Base-by-base conservation (phyloP, 2,888 invertebrate genomes). In the Apocheima hispidaria region DNA sequence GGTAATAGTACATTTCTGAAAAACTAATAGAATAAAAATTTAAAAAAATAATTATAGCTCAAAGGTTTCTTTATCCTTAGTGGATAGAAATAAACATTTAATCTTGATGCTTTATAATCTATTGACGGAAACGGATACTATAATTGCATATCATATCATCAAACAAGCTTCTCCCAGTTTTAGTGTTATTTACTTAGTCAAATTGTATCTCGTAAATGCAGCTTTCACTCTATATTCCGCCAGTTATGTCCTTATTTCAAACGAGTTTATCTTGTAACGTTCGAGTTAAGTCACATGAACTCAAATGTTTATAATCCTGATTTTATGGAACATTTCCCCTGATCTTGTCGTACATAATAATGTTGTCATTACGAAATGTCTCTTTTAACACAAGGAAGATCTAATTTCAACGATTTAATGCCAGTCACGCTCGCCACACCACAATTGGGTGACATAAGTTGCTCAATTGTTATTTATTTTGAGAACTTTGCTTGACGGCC, bases 391-490 rank as follows among this genome's bases (percentile, higher is more conserved):
- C 26, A 20, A 30, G 55, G 28, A 74, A 73, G 75, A 75, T 79
- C 65, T 65, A 63, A 78, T 81, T 80, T 77, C 71, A 64, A 73
- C 77, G 78, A 63, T 78, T 79, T 75, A 79, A 77, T 75, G 75
- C 72, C 63, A 43, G 46, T 52, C 69, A 69, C 60, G 69, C 69
- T 72, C 69, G 70, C 67, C 70, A 73, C 70, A 44, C 57, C 73
- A 75, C 82, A 83, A 81, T 75, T 75, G 79, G 83, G 81, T 85
- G 85, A 82, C 83, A 79, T 70, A 74, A 71, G 73, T 87, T 87
- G 77, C 84, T 66, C 78, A 86, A 88, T 82, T 69, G 72, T 81
- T 82, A 79, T 85, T 85, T 86, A 84, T 85, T 83, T 79, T 71
- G 72, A 69, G 71, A 76, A 72, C 70, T 75, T 74, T 73, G 60